A percentile compares a stretch with the other conserved stretches of the same genome.
Conservation (phyloP, 2,113 vertebrate genomes). For the Paracyprichromis sp. region DNA sequence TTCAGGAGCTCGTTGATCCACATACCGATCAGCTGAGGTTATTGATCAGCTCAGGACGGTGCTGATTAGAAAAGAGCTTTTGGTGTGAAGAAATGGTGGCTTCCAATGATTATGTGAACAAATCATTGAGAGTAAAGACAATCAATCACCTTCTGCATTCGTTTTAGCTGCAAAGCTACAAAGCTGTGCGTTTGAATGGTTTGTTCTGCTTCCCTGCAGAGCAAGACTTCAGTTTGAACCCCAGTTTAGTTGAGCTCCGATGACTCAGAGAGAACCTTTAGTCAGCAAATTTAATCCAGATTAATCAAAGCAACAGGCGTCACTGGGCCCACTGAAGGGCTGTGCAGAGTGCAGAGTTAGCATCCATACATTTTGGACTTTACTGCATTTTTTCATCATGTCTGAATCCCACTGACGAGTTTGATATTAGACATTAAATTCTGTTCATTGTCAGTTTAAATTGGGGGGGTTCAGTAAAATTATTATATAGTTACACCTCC, state of each 20-base stretch:
- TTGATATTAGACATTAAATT: fast-evolving
- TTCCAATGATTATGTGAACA: neutral
- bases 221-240: neutral
- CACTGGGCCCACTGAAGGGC: neutral
- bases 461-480: neutral
- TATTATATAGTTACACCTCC: neutral
- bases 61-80: neutral
- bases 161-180: neutral
- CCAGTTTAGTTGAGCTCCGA: neutral
- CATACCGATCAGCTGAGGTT: neutral
- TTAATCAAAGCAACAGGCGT: neutral
- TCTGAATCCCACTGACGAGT: neutral
- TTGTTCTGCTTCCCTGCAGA: fast-evolving
- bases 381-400: neutral
- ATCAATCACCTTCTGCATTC: fast-evolving
- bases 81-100: neutral
- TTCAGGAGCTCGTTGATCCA: neutral
- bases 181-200: neutral
- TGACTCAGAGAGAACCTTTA: neutral
- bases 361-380: neutral
- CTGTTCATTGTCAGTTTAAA: neutral
- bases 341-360: neutral
- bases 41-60: neutral
- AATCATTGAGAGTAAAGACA: neutral
- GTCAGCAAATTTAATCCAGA: neutral